Conservation (phyloP, 2,113 vertebrate genomes). For the Acrocephalus kingi region DNA sequence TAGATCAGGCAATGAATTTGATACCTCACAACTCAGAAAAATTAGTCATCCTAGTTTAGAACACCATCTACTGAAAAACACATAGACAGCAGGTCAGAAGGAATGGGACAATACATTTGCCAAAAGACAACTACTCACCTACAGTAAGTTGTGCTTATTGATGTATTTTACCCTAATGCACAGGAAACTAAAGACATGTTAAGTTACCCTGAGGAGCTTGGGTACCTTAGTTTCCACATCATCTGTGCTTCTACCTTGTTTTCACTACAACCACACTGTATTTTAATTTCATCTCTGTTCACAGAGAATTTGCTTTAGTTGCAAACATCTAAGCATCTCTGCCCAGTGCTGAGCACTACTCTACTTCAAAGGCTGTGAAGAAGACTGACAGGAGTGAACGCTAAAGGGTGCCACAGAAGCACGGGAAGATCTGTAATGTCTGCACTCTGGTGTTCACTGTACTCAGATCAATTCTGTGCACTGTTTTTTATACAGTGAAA, state of each 20-base stretch:
- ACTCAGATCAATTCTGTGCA: rapidly evolving
- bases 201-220: not conserved
- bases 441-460: too few relatives aligned
- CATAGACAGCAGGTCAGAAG: not conserved
- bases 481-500: rapidly evolving
- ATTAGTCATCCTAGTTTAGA: not conserved
- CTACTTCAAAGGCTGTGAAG: not conserved
- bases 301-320: not conserved
- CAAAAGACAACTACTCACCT: not conserved
- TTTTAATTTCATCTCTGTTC: not conserved
- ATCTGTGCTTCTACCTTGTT: not conserved
- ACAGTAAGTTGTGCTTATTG: not conserved
- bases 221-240: not conserved
- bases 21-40: not conserved
- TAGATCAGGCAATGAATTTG: not conserved
- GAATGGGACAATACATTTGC: not conserved
- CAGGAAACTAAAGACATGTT: not conserved
- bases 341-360: not conserved
- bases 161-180: not conserved
- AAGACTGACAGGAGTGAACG: rapidly evolving
- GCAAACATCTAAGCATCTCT: not conserved
- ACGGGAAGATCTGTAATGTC: rapidly evolving
- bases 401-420: rapidly evolving
- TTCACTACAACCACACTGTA: not conserved
- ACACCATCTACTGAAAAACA: not conserved